phyloP scores from a whole-genome alignment of 2,888 invertebrate species.

The Eristalis tenax region DNA sequence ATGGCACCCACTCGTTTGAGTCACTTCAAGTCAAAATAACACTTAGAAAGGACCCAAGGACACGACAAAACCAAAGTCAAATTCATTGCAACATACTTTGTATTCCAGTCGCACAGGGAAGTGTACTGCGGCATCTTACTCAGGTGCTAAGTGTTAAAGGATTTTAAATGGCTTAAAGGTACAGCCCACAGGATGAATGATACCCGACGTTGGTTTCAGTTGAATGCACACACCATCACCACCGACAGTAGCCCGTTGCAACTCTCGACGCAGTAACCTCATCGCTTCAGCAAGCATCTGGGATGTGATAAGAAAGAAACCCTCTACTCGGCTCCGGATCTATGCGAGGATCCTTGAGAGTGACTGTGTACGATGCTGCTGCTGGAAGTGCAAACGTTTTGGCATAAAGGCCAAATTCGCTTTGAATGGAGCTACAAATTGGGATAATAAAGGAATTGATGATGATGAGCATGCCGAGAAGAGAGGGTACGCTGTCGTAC shows the following conservation, averaged over 20 bases:
- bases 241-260: neutral
- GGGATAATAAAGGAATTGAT: constrained; percentile 75
- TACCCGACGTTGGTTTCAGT: constrained; percentile 21
- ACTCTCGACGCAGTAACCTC: constrained; percentile 44
- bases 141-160: constrained; percentile 49
- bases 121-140: constrained; percentile 31
- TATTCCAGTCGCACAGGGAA: constrained; percentile 56
- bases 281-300: constrained; percentile 32
- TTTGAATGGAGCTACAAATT: constrained; percentile 75
- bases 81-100: constrained; percentile 45
- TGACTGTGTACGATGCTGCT: constrained; percentile 14
- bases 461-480: constrained; percentile 61
- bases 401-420: constrained; percentile 73
- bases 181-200: constrained; percentile 52
- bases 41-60: constrained; percentile 17
- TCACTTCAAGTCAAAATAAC: neutral
- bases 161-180: constrained; percentile 59
- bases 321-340: constrained; percentile 15
- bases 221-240: constrained; percentile 35
- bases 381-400: constrained; percentile 63
- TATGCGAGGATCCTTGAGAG: constrained; percentile 15
- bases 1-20: neutral
- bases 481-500: constrained; percentile 15
- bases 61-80: constrained; percentile 23
- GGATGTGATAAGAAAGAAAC: constrained; percentile 23